Base-by-base conservation (phyloP, 1,140 invertebrate genomes). In the Drosophila santomea region DNA sequence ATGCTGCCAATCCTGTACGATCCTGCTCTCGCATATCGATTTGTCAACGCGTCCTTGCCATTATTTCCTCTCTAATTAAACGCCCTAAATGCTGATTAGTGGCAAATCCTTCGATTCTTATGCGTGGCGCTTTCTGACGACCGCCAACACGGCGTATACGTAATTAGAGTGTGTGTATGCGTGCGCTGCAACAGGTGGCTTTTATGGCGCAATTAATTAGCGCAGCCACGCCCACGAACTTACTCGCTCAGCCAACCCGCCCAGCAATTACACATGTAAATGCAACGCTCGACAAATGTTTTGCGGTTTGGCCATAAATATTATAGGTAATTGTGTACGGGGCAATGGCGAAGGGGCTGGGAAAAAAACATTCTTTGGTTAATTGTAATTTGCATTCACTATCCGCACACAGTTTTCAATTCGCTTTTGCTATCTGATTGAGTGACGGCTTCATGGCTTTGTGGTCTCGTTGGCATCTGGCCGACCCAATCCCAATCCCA, bases 241-340 rank as follows among this genome's bases (percentile, higher is more conserved):
- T 20, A 36, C 28, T 23, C 44, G 23, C 48, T 2, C 32, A 32
- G 32, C 32, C 32, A 32, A 2, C 32, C 32, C 32, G 32, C 32
- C 32, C 32, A 32, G 32, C 51, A 66, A 74, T 60, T 58, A 71
- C 78, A 80, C 61, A 71, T 80, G 78, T 80, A 75, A 80, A 79
- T 38, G 62, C 51, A 7, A 8, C 23, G 54, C 45, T 45, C 48
- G 82, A 86, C 79, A 83, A 86, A 88, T 88, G 72, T 67, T 76
- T 67, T 86, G 79, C 59, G 82, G 82, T 73, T 68, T 61, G 64
- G 43, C 59, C 56, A 79, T 88, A 82, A 82, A 86, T 86, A 79
- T 82, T 66, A 76, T 57, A 71, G 61, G 78, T 82, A 88, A 88
- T 88, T 82, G 83, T 61, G 38, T 15, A 39, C 43, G 14, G 20